phyloP scores from a whole-genome alignment of 2,113 vertebrate genomes.

The Zapornia atra region DNA sequence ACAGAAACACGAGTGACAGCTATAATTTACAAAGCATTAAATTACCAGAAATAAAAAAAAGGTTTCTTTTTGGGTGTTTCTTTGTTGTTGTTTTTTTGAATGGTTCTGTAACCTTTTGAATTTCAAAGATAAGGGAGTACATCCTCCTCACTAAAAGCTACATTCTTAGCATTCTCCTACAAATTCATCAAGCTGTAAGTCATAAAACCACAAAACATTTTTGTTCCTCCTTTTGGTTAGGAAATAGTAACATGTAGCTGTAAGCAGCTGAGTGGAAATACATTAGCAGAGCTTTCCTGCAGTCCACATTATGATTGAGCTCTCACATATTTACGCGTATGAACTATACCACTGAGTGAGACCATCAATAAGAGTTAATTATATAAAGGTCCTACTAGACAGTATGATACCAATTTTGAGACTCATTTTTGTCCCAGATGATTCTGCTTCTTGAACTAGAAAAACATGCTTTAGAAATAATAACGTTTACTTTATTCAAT shows the following conservation, averaged over 20 bases:
- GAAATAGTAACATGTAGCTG: background rate
- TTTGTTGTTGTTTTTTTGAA: background rate
- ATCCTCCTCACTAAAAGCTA: background rate
- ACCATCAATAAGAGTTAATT: background rate
- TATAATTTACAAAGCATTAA: background rate
- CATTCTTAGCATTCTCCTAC: background rate
- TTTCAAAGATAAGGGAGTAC: background rate
- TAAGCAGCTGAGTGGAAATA: background rate
- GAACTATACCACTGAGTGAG: background rate
- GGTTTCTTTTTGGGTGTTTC: background rate
- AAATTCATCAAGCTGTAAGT: background rate
- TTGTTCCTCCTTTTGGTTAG: background rate
- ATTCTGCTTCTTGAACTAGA: background rate
- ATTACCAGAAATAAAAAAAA: background rate
- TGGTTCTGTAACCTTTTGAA: background rate
- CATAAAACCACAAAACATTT: background rate
- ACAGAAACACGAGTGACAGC: background rate
- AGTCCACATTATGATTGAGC: background rate
- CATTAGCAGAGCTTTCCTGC: slow-evolving; percentile 2
- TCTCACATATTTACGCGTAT: background rate
- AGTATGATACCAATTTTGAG: background rate
- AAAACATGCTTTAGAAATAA: background rate
- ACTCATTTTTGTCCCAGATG: background rate
- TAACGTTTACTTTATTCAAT: background rate
- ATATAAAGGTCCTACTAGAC: background rate